Evolutionary conservation across 2,113 vertebrate genomes (phyloP).

Genomic region (Tachycineta bicolor): DNA sequence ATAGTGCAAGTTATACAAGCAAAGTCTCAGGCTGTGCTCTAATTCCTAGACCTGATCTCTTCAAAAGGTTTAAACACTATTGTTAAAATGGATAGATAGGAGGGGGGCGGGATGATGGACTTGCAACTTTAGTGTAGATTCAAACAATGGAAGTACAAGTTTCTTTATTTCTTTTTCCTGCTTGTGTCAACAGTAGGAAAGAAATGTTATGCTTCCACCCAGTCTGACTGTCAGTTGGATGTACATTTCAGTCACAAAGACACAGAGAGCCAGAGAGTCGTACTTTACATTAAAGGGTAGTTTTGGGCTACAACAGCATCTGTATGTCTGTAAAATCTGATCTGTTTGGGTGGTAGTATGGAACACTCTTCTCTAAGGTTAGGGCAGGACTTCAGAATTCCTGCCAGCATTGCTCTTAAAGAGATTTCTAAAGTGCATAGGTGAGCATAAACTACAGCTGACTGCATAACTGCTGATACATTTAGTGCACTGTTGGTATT

Average conservation of each 20-base stretch:
- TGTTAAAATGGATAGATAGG: neutral
- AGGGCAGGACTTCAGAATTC: neutral
- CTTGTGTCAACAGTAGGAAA: neutral
- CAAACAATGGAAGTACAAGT: neutral
- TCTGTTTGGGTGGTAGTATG: neutral
- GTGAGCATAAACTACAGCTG: neutral
- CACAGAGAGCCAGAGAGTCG: neutral
- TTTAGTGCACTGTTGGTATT: neutral
- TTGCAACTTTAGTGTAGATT: neutral
- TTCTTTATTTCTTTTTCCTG: neutral
- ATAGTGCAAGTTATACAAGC: neutral
- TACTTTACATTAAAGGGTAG: neutral
- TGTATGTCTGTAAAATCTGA: neutral
- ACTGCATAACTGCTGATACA: conserved; percentile 4
- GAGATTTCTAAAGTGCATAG: neutral
- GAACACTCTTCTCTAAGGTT: neutral
- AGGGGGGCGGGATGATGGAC: rapidly evolving
- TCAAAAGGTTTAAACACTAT: neutral
- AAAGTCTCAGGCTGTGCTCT: neutral
- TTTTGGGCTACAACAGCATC: neutral
- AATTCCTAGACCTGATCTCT: neutral
- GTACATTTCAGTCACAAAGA: neutral
- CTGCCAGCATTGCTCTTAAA: neutral
- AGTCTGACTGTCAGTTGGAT: neutral
- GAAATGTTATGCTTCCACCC: neutral